A percentile compares a stretch with the other conserved stretches of the same genome.
These are phyloP conservation scores for Drosophila funebris DNA, from an alignment of 1,140 invertebrate species.

Conservation along the genomic window DNA sequence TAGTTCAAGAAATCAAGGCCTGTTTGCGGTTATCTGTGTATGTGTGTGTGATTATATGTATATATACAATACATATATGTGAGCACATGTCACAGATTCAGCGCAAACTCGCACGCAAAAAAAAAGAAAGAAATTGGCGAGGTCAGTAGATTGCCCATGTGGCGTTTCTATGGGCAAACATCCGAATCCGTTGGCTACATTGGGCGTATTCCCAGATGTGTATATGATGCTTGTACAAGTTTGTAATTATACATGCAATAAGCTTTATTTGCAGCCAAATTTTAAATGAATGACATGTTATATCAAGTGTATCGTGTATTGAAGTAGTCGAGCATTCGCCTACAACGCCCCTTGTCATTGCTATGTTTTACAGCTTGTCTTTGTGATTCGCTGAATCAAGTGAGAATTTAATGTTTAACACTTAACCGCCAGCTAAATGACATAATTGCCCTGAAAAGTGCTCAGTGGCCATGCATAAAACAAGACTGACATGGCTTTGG, in stretches of 20 bases:
- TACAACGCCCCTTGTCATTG: background rate
- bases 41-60: background rate
- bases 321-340: background rate
- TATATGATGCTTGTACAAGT: too few species aligned
- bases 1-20: slow-evolving; percentile 31
- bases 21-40: background rate
- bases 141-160: slow-evolving; percentile 47
- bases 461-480: slow-evolving; percentile 40
- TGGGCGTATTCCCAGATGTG: slow-evolving; percentile 7
- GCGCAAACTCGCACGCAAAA: slow-evolving; percentile 9
- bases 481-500: background rate
- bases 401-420: slow-evolving; percentile 47
- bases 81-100: slow-evolving; percentile 1
- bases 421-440: slow-evolving; percentile 47
- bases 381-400: slow-evolving; percentile 37
- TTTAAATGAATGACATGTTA: background rate
- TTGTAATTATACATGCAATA: too few species aligned
- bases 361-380: slow-evolving; percentile 34
- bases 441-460: slow-evolving; percentile 54
- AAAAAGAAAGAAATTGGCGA: slow-evolving; percentile 28
- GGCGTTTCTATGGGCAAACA: slow-evolving; percentile 3
- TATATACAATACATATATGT: background rate
- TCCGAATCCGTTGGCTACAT: background rate
- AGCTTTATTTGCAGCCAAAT: background rate
- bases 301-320: slow-evolving; percentile 1